Conservation (phyloP, 2,113 vertebrate species). For the Nymphicus hollandicus region DNA sequence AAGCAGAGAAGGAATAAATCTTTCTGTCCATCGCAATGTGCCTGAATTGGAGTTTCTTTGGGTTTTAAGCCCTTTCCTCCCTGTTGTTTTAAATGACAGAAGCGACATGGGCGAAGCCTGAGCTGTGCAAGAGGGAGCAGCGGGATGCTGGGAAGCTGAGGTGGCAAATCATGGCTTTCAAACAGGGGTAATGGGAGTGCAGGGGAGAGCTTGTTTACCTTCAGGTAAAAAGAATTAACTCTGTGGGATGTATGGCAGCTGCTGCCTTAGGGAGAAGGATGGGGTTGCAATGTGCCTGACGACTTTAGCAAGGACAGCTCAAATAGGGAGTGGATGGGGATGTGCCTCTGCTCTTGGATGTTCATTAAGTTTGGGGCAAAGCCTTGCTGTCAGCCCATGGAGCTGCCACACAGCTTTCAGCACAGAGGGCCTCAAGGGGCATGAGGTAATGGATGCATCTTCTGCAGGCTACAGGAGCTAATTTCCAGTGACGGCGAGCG, state of each 20-base stretch:
- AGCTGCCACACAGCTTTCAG: not conserved
- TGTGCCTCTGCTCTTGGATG: not conserved
- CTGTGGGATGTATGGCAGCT: not conserved
- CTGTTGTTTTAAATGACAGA: not conserved
- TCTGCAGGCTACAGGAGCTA: not conserved
- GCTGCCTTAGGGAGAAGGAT: not conserved
- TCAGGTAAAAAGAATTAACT: not conserved
- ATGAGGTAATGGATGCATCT: not conserved
- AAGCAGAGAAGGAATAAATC: not conserved
- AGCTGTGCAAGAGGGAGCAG: not conserved
- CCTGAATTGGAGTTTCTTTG: not conserved
- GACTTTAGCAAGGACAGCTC: not conserved
- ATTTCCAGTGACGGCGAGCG: not conserved
- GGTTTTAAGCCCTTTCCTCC: not conserved
- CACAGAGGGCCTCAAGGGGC: not conserved
- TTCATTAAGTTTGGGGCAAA: not conserved
- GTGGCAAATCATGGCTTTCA: not conserved
- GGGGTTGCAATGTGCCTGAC: not conserved
- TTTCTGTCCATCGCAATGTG: not conserved
- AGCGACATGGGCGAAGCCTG: not conserved
- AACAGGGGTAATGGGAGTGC: not conserved
- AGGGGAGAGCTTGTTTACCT: not conserved
- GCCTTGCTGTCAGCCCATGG: not conserved
- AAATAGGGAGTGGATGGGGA: not conserved
- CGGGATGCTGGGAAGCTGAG: accelerated